These are phyloP conservation scores for Crotophaga sulcirostris DNA, from an alignment of 2,113 vertebrate genomes.

Conservation along the genomic window DNA sequence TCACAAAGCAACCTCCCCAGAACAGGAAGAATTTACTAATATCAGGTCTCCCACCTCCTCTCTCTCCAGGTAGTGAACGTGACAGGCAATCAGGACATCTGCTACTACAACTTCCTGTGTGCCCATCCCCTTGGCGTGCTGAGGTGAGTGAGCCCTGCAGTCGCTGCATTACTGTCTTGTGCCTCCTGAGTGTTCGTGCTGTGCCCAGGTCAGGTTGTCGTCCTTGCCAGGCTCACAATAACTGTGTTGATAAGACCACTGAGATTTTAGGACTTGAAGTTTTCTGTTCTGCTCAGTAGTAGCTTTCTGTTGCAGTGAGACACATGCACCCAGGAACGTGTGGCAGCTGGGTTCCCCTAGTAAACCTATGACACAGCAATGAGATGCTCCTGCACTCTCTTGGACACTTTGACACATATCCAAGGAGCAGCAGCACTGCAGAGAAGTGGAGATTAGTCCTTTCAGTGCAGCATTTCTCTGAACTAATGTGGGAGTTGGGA, in stretches of 20 bases:
- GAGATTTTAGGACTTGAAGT: neutral
- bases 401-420: neutral
- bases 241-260: neutral
- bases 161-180: neutral
- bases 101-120: conserved; percentile 86
- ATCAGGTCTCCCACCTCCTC: neutral
- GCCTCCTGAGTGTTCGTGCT: neutral
- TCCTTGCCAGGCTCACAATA: neutral
- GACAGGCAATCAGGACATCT: conserved; percentile 85
- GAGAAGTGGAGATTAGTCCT: neutral
- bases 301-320: neutral
- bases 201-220: neutral
- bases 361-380: neutral
- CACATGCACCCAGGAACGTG: rapidly evolving
- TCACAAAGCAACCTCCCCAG: neutral
- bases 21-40: neutral
- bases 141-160: conserved; percentile 57
- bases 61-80: conserved; percentile 79
- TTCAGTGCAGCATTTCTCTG: neutral
- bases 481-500: neutral
- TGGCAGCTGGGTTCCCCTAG: neutral
- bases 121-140: conserved; percentile 80
- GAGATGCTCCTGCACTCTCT: rapidly evolving
- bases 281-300: neutral
- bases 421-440: neutral